A percentile compares a stretch with the other conserved stretches of the same genome.
phyloP scores from a whole-genome alignment of 2,113 vertebrate genomes.

The Semicossyphus pulcher region DNA sequence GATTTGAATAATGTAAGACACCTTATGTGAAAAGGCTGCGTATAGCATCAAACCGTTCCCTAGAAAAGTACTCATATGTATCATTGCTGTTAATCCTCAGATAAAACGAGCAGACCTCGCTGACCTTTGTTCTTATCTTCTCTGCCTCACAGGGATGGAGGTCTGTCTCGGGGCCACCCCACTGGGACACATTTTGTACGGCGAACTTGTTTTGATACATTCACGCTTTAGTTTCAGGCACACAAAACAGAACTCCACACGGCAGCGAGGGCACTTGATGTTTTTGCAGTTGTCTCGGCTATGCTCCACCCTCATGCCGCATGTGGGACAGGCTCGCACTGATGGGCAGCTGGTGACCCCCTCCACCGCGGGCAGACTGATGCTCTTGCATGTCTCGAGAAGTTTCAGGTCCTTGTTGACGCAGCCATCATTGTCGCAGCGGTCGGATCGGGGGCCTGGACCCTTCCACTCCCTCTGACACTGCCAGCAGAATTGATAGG shows the following conservation, averaged over 20 bases:
- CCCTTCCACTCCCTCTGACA: conserved; percentile 75
- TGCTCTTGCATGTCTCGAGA: conserved; percentile 28
- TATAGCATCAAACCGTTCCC: too few species aligned
- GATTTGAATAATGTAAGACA: too few species aligned
- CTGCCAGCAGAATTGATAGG: conserved; percentile 78
- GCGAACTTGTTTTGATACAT: conserved; percentile 54
- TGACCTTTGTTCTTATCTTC: background rate
- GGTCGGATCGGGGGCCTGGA: conserved; percentile 1
- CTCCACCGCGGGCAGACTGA: background rate
- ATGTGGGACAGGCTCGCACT: conserved; percentile 76
- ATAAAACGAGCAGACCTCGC: background rate
- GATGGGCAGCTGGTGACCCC: conserved; percentile 62
- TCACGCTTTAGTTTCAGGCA: conserved; percentile 72
- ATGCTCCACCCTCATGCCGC: conserved; percentile 77
- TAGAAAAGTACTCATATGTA: too few species aligned
- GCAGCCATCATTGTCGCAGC: conserved; percentile 70
- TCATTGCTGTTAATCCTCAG: too few species aligned
- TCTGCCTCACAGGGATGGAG: conserved; percentile 65
- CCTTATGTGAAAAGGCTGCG: too few species aligned
- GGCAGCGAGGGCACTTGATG: conserved; percentile 74
- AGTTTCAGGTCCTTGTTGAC: conserved; percentile 44
- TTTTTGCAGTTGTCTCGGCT: conserved; percentile 72
- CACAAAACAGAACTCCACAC: conserved; percentile 77
- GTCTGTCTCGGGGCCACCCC: conserved; percentile 76
- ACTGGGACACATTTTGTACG: conserved; percentile 50